These are phyloP conservation scores for Keiferia lycopersicella DNA, from an alignment of 2,888 invertebrate species.

Conservation along the genomic window DNA sequence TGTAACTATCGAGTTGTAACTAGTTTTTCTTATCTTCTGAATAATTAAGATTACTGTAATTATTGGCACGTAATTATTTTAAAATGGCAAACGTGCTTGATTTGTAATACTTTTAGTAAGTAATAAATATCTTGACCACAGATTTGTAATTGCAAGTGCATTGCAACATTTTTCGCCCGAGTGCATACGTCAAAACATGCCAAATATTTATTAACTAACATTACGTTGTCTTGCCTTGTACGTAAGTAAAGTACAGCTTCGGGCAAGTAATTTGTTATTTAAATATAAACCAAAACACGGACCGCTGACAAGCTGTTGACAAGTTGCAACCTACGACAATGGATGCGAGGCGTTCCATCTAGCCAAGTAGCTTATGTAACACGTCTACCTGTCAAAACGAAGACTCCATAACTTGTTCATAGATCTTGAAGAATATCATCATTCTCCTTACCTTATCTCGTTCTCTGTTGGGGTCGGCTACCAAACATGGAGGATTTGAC, in stretches of 20 bases:
- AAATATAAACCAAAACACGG: constrained; percentile 49
- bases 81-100: not conserved
- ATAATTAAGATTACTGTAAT: constrained; percentile 22
- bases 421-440: too few relatives aligned
- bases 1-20: constrained; percentile 26
- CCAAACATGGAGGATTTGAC: too few relatives aligned
- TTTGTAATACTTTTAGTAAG: not conserved
- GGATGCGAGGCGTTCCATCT: constrained; percentile 38
- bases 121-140: not conserved
- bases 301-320: constrained; percentile 49
- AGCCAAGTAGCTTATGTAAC: constrained; percentile 16
- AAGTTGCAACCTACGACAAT: constrained; percentile 44
- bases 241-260: constrained; percentile 40
- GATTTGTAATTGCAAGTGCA: not conserved
- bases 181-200: constrained; percentile 18
- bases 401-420: too few relatives aligned
- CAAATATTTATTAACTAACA: constrained; percentile 22
- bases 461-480: too few relatives aligned
- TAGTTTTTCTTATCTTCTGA: constrained; percentile 27
- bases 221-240: constrained; percentile 20
- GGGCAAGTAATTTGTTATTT: constrained; percentile 53
- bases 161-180: not conserved
- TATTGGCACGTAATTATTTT: constrained; percentile 19
- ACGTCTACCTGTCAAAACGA: constrained; percentile 18
- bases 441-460: too few relatives aligned